Percentiles rank a stretch among this genome's conserved stretches.
phyloP scores from a whole-genome alignment of 2,888 invertebrate genomes.

The Drosophila monieri region DNA sequence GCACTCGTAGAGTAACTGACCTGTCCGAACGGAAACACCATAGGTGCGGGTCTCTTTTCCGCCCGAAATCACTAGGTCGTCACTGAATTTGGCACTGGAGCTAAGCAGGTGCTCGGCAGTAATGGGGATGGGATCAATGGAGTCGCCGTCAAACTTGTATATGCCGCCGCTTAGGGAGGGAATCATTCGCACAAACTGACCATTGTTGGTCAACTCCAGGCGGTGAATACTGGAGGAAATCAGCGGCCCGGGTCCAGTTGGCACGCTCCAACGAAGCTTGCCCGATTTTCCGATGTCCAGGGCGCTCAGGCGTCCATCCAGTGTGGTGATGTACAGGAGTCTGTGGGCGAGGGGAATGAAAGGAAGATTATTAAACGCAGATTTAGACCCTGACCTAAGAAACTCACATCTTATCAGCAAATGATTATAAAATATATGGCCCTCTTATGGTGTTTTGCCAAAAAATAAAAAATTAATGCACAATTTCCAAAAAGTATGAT shows the following conservation, averaged over 20 bases:
- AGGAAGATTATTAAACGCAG: constrained; percentile 8
- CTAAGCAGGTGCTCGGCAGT: constrained; percentile 93
- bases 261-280: constrained; percentile 90
- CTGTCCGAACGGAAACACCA: constrained; percentile 91
- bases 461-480: not conserved
- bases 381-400: constrained; percentile 42
- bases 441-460: not conserved
- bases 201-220: constrained; percentile 92
- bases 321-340: constrained; percentile 92
- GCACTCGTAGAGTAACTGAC: constrained; percentile 91
- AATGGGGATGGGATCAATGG: constrained; percentile 93
- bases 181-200: constrained; percentile 94
- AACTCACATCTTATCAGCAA: constrained; percentile 31
- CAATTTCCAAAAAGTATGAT: too few relatives aligned
- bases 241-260: constrained; percentile 90
- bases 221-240: constrained; percentile 95
- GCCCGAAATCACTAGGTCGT: constrained; percentile 93
- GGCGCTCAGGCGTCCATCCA: constrained; percentile 95
- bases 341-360: constrained; percentile 82
- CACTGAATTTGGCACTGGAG: constrained; percentile 93
- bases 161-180: constrained; percentile 96
- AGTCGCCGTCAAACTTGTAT: constrained; percentile 95
- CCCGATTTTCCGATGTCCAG: constrained; percentile 89
- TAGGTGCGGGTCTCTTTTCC: constrained; percentile 94
- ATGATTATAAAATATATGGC: not conserved